Conservation (phyloP, 2,888 invertebrate species). For the Halocaridina rubra region DNA sequence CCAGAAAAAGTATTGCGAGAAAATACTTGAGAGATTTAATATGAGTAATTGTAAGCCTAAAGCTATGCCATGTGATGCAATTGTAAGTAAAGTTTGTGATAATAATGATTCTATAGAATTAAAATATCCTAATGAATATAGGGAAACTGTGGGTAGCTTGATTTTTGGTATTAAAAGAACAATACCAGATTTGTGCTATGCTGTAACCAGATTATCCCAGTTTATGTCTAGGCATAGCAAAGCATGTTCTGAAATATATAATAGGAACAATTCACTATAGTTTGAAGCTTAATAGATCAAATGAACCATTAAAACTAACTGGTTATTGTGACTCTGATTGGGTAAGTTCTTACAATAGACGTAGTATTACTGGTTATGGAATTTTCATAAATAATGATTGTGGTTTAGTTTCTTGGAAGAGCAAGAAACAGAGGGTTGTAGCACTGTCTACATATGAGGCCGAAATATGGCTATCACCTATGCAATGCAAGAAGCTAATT, state of each 20-base stretch:
- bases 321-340: background rate
- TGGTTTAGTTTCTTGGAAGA: background rate
- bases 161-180: background rate
- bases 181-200: background rate
- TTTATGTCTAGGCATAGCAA: background rate
- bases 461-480: background rate
- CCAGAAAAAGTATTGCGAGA: background rate
- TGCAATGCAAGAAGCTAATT: background rate
- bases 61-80: background rate
- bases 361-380: background rate
- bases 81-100: too few species aligned
- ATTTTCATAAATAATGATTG: background rate
- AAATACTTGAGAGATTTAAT: background rate
- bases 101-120: background rate
- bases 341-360: background rate
- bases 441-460: background rate
- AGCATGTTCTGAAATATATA: background rate
- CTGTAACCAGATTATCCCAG: background rate
- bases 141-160: background rate
- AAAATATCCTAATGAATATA: background rate
- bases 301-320: background rate
- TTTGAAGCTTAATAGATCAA: background rate
- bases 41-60: constrained; percentile 8
- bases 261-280: background rate
- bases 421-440: background rate